Conservation (phyloP, 2,888 invertebrate species). For the Deroplatys truncata region DNA sequence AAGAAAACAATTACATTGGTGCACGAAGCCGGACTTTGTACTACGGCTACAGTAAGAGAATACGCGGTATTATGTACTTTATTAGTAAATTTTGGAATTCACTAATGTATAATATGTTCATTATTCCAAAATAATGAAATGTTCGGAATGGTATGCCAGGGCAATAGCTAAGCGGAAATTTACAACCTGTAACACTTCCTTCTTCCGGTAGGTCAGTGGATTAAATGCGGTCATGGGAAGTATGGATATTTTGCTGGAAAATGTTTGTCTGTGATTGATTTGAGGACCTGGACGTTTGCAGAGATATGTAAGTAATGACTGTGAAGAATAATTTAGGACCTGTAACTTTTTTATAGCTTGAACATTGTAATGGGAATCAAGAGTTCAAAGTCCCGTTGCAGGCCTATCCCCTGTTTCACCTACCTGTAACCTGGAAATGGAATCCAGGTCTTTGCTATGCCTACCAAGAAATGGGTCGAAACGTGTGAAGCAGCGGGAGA, state of each 20-base stretch:
- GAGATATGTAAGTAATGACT: conserved; percentile 23
- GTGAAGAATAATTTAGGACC: background rate
- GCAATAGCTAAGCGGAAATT: conserved; percentile 4
- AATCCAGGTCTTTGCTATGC: conserved; percentile 7
- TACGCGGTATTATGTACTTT: background rate
- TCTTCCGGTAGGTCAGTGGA: conserved; percentile 33
- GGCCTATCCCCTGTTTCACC: conserved; percentile 10
- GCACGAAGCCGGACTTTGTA: background rate
- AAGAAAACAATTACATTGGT: background rate
- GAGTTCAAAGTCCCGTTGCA: conserved; percentile 17
- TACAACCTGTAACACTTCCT: conserved; percentile 31
- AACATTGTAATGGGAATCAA: background rate
- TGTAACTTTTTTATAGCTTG: background rate
- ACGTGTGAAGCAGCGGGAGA: background rate
- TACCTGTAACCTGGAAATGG: conserved; percentile 21
- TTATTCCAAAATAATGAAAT: background rate
- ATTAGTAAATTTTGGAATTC: background rate
- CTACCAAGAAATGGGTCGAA: conserved; percentile 2
- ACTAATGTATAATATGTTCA: background rate
- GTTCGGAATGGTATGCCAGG: background rate
- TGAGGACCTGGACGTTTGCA: background rate
- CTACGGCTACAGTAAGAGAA: background rate
- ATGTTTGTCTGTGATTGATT: conserved; percentile 20
- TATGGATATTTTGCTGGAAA: conserved; percentile 13
- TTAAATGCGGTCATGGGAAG: conserved; percentile 25